Percentiles rank a stretch among this genome's conserved stretches.
Conservation (phyloP, 1,140 invertebrate genomes). For the Anoplolepis gracilipes region DNA sequence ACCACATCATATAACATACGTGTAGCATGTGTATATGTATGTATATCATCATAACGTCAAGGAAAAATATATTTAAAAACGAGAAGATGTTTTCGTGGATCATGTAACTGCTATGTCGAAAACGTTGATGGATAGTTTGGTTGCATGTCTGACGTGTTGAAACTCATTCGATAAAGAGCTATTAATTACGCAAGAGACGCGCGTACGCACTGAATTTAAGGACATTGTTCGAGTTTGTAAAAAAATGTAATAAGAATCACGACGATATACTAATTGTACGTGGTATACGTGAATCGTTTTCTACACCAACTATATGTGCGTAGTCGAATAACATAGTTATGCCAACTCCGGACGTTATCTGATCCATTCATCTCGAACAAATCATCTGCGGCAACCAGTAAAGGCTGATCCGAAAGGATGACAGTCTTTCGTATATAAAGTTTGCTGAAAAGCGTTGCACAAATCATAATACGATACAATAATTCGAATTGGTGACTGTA, state of each 20-base stretch:
- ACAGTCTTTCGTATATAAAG: constrained; percentile 24
- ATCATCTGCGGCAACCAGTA: constrained; percentile 56
- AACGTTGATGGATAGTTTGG: constrained; percentile 67
- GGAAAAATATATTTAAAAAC: constrained; percentile 64
- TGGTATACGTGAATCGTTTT: constrained; percentile 11
- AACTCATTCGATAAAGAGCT: constrained; percentile 67
- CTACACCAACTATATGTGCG: neutral
- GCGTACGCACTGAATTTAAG: constrained; percentile 10
- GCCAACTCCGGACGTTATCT: constrained; percentile 60
- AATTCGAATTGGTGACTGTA: constrained; percentile 27
- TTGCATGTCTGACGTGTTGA: constrained; percentile 67
- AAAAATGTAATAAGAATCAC: constrained; percentile 22
- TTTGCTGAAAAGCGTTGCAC: constrained; percentile 42
- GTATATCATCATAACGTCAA: constrained; percentile 42
- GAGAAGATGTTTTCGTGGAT: constrained; percentile 57
- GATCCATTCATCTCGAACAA: constrained; percentile 68
- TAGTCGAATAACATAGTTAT: constrained; percentile 28
- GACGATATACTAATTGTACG: neutral
- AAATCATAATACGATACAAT: constrained; percentile 37
- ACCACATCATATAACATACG: neutral
- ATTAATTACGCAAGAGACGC: constrained; percentile 58
- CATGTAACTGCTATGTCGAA: constrained; percentile 60
- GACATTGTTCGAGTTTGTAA: neutral
- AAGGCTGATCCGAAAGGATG: constrained; percentile 23
- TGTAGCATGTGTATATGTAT: neutral